Evolutionary conservation across 2,888 invertebrate species (phyloP).

Genomic region (Dynastes hyllus): DNA sequence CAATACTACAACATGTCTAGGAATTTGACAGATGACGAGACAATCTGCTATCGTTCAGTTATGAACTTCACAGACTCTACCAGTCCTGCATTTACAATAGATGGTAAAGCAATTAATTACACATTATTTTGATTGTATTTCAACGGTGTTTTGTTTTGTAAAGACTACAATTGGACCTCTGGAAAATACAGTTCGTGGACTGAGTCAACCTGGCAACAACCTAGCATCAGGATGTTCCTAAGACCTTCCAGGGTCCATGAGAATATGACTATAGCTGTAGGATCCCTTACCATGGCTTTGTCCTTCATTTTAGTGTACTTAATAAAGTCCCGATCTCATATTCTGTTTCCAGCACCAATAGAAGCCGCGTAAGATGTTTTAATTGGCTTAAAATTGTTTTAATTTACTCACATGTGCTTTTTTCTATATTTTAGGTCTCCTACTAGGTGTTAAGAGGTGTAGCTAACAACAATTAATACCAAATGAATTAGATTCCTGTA

Average conservation of each 20-base stretch:
- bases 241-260: slow-evolving; percentile 78
- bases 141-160: slow-evolving; percentile 55
- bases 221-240: slow-evolving; percentile 86
- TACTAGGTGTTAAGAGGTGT: slow-evolving; percentile 55
- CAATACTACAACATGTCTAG: slow-evolving; percentile 78
- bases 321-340: slow-evolving; percentile 71
- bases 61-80: slow-evolving; percentile 83
- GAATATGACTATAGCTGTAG: slow-evolving; percentile 73
- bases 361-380: slow-evolving; percentile 47
- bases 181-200: slow-evolving; percentile 90
- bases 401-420: not conserved
- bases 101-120: slow-evolving; percentile 72
- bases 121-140: not conserved
- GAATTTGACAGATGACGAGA: slow-evolving; percentile 71
- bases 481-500: slow-evolving; percentile 24
- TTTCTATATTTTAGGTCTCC: slow-evolving; percentile 54
- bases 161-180: slow-evolving; percentile 85
- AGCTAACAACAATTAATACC: slow-evolving; percentile 27
- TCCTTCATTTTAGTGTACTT: slow-evolving; percentile 75
- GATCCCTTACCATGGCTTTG: slow-evolving; percentile 71
- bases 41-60: slow-evolving; percentile 82
- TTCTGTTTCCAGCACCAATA: slow-evolving; percentile 68
- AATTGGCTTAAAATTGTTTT: not conserved
- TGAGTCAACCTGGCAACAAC: slow-evolving; percentile 87
- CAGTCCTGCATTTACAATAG: slow-evolving; percentile 88